These are phyloP conservation scores for Typhlomys cinereus DNA, from an alignment of 2,113 vertebrate species.

Conservation along the genomic window DNA sequence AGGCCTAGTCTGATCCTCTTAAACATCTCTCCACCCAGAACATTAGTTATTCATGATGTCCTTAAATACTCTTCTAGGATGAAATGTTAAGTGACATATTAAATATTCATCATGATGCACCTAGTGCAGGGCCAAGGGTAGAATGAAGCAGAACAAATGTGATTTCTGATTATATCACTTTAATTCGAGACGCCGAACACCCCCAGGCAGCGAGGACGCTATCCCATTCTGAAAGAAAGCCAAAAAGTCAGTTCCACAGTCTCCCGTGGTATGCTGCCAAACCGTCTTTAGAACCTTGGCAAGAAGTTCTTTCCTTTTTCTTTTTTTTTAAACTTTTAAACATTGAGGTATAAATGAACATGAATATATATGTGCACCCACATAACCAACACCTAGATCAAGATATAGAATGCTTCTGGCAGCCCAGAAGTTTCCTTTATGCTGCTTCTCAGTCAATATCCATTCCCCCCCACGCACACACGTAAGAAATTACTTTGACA, in stretches of 20 bases:
- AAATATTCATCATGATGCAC: constrained; percentile 68
- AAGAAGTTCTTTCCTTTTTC: constrained; percentile 42
- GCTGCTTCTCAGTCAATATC: background rate
- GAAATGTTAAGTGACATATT: constrained; percentile 72
- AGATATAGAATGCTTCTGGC: background rate
- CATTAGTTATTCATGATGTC: constrained; percentile 54
- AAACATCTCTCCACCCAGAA: background rate
- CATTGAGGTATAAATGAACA: constrained; percentile 28
- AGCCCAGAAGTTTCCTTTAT: background rate
- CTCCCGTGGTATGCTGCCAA: constrained; percentile 54
- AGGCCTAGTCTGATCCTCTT: background rate
- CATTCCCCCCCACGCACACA: background rate
- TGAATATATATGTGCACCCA: constrained; percentile 34
- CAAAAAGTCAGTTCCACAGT: constrained; percentile 56
- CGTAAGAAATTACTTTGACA: constrained; percentile 3
- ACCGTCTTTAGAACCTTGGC: constrained; percentile 62
- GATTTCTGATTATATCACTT: constrained; percentile 60
- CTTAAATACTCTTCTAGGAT: constrained; percentile 66
- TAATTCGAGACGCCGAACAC: constrained; percentile 31
- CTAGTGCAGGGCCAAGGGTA: constrained; percentile 31
- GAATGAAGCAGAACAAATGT: constrained; percentile 57
- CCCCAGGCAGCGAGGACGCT: constrained; percentile 22
- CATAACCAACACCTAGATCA: constrained; percentile 6
- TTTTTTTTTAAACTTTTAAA: constrained; percentile 50
- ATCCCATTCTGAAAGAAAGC: constrained; percentile 45